Evolutionary conservation across 2,888 invertebrate species (phyloP), one percentile per base, ranked within the genome.

Genomic region (Cordilura impudica): DNA sequence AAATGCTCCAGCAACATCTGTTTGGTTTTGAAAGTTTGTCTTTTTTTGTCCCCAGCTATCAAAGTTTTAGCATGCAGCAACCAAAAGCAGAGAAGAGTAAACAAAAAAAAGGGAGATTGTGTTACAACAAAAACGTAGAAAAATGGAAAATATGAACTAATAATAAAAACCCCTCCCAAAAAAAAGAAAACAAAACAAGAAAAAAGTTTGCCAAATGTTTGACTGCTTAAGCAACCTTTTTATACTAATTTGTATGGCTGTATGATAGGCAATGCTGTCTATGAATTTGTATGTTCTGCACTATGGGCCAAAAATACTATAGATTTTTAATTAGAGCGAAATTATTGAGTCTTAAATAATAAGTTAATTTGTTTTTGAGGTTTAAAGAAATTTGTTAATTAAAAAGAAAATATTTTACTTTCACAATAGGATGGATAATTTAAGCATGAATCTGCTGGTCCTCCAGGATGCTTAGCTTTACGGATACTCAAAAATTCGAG

Each of bases 1-100:
- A 39, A 61, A 61, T 61, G 75, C 67, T 61, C 61, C 29, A 69
- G 63, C 75, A 75, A 63, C 75, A 69, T 69, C 51, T 51, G 51
- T 75, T 69, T 61, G 69, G n/a, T 29, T 7, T n/a, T 39, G 49
- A 75, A 75, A 75, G 49, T 69, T 69, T 43, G 16, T 12, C 7
- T 16, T 43, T 49, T 51, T 51, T 21, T 66, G 60, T 60, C 3
- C 14, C 1, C 14, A 51, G 49, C 39, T 51, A 61, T 26, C 26
- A 39, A 63, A 65, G 35, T 73, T 58, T 73, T 39, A 54, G 12
- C 16, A n/a, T 49, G 49, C 49, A 26, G 39, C 23, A 72, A 35
- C 54, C 56, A 39, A 65, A 14, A 63, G 29, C 18, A 71, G 14
- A 60, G 54, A 54, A 51, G n/a, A n/a, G 31, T 10, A 26, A 54